A percentile compares a stretch with the other conserved stretches of the same genome.
These are phyloP conservation scores for Aeoliscus strigatus DNA, from an alignment of 2,797 vertebrate genomes.

Conservation along the genomic window DNA sequence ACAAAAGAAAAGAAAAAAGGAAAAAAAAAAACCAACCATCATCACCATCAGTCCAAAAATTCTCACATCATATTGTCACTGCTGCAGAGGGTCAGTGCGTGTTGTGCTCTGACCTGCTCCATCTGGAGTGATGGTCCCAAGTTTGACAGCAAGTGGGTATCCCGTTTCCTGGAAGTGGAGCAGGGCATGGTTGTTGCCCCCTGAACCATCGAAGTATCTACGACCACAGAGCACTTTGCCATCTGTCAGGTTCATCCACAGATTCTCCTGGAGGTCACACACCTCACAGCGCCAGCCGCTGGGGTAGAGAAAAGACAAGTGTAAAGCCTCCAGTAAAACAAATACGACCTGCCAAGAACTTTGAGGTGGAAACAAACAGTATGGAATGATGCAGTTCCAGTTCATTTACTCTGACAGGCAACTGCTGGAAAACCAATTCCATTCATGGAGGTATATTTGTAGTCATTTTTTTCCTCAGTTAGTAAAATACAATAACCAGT, in stretches of 20 bases:
- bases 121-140: constrained; percentile 97
- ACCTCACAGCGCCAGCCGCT: constrained; percentile 97
- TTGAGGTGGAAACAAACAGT: neutral
- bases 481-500: neutral
- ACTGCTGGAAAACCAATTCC: neutral
- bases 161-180: constrained; percentile 89
- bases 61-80: no score
- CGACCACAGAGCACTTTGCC: constrained; percentile 94
- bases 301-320: constrained; percentile 1
- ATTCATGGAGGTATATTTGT: no score
- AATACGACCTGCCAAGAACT: neutral
- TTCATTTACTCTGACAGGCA: neutral
- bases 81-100: no score
- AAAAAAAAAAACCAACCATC: no score
- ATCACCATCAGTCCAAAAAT: no score
- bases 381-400: neutral
- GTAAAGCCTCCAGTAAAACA: neutral
- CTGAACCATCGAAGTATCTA: constrained; percentile 93
- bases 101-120: constrained; percentile 80
- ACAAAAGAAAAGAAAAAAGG: no score
- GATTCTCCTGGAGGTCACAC: constrained; percentile 93
- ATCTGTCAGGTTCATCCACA: constrained; percentile 97
- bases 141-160: constrained; percentile 93
- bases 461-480: neutral
- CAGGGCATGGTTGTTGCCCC: constrained; percentile 95